Base-by-base conservation (phyloP, 2,797 vertebrate species). In the Clarias platycephalus region DNA sequence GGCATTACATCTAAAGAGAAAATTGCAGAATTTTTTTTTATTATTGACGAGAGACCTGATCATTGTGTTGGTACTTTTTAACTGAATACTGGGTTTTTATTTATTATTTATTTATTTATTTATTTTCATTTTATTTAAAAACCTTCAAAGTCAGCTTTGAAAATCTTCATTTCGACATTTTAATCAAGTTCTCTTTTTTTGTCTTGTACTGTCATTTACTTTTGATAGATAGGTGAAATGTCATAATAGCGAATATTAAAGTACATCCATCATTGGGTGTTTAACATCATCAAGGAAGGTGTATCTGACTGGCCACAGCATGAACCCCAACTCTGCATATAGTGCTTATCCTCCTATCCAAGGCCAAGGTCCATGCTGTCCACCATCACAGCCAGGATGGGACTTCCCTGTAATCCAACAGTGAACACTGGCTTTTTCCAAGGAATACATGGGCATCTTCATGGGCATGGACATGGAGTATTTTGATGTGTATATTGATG, bases 311-410 rank as follows among this genome's bases (percentile, higher is more conserved):
- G 60, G 24, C 24, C 37, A n/a, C 66, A 81, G 5, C 26, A 81
- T 81, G 80, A 81, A 81, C 28, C 80, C 66, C 13, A 57, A 70
- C 20, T 37, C 68, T 37, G 28, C 64, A 81, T 18, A 26, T 58
- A 26, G 80, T 37, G 5, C 26, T 68, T 55, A 9, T 70, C 49
- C 66, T 70, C 22, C 18, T 6, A 18, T 22, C 0, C 44, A 5
- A 68, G 20, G 66, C 10, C 9, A 12, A 49, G 44, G 44, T 49
- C 20, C 44, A 81, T 63, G 31, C 37, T 64, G 64, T 55, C 40
- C 44, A 80, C 22, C 22, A 40, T 15, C 37, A 18, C 62, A 60
- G 20, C 31, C 58, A 63, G 24, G 1, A 26, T 34, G 31, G 34
- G 58, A 20, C 5, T 12, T 40, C 75, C 53, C 26, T 24, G 4